Percentiles rank a stretch among this genome's conserved stretches.
phyloP scores from a whole-genome alignment of 2,888 invertebrate genomes.

The Brenthis hecate region DNA sequence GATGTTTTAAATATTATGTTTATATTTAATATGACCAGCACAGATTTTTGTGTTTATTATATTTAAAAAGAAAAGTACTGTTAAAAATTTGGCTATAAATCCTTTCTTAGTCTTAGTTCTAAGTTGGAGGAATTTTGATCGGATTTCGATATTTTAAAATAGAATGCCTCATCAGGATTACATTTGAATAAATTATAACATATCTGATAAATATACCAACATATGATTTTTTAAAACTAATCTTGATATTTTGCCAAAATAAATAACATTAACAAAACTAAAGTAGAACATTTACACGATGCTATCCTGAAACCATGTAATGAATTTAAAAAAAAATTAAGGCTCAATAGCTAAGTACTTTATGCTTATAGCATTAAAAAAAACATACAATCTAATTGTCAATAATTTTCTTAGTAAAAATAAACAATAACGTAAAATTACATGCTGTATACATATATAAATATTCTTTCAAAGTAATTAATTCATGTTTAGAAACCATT shows the following conservation, averaged over 20 bases:
- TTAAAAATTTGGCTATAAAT: too few species aligned
- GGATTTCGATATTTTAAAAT: not conserved
- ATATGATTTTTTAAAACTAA: not conserved
- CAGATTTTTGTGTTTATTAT: not conserved
- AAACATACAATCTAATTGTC: conserved; percentile 9
- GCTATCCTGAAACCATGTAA: conserved; percentile 13
- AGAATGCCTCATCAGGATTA: not conserved
- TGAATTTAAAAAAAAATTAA: conserved; percentile 9
- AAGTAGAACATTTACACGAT: conserved; percentile 16
- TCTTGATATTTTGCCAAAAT: conserved; percentile 15
- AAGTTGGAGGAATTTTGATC: too few species aligned
- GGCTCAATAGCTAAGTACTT: conserved; percentile 29
- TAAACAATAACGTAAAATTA: not conserved
- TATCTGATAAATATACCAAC: conserved; percentile 7
- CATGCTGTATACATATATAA: not conserved
- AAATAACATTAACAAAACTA: not conserved
- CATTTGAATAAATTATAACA: conserved; percentile 2
- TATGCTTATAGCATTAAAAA: conserved; percentile 17
- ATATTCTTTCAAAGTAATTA: too few species aligned
- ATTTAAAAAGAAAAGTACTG: too few species aligned
- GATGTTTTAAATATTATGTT: conserved; percentile 2
- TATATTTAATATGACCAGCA: conserved; percentile 4
- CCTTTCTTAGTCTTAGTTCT: too few species aligned
- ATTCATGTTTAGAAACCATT: not conserved
- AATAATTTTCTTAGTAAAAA: conserved; percentile 11